Evolutionary conservation across 2,888 invertebrate species (phyloP).

Genomic region (Diaprepes abbreviatus): DNA sequence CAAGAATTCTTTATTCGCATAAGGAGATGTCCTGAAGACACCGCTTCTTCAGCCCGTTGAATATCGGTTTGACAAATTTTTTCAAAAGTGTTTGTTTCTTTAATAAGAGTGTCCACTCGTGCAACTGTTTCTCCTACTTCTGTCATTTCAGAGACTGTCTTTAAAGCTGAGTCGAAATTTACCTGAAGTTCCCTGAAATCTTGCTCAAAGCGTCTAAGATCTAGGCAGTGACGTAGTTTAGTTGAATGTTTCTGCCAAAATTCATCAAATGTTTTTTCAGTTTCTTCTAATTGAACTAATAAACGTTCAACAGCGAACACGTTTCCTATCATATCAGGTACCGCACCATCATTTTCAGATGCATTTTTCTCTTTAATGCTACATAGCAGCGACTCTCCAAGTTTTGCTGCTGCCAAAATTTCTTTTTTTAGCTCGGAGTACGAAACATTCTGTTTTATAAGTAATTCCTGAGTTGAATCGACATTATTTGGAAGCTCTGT

Average conservation of each 20-base stretch:
- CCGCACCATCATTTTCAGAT: slow-evolving; percentile 68
- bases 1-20: slow-evolving; percentile 87
- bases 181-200: slow-evolving; percentile 93
- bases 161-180: slow-evolving; percentile 84
- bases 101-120: slow-evolving; percentile 83
- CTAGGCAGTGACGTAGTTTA: slow-evolving; percentile 90
- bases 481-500: slow-evolving; percentile 96
- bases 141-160: slow-evolving; percentile 85
- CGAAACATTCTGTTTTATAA: slow-evolving; percentile 84
- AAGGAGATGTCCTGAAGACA: slow-evolving; percentile 85
- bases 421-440: slow-evolving; percentile 85
- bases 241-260: slow-evolving; percentile 95
- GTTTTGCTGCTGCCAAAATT: slow-evolving; percentile 86
- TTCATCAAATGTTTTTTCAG: slow-evolving; percentile 92
- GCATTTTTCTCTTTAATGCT: slow-evolving; percentile 75
- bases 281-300: slow-evolving; percentile 93
- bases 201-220: slow-evolving; percentile 93
- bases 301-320: slow-evolving; percentile 94
- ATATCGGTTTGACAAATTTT: slow-evolving; percentile 85
- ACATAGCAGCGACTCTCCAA: slow-evolving; percentile 88
- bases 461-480: slow-evolving; percentile 87
- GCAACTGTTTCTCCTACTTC: slow-evolving; percentile 91
- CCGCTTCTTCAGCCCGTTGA: slow-evolving; percentile 85
- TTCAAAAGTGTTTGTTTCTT: slow-evolving; percentile 84
- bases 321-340: slow-evolving; percentile 79